Base-by-base conservation (phyloP, 2,113 vertebrate species). In the Eulacestoma nigropectus region DNA sequence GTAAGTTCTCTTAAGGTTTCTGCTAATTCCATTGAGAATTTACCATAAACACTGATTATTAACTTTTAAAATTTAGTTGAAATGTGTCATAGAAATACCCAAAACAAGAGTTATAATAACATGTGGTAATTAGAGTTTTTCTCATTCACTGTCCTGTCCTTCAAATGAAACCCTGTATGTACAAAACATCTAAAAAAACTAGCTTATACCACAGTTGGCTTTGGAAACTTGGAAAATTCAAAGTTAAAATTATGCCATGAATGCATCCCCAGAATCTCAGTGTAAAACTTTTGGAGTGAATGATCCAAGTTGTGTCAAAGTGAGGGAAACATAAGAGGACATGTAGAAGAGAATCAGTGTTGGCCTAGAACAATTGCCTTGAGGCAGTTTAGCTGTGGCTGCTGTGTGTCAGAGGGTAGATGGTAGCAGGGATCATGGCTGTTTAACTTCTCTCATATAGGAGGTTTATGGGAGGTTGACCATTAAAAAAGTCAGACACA, bases 361-460 rank as follows among this genome's bases (percentile, higher is more conserved):
- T 70, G 52, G 57, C 32, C n/a, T 53, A 13, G n/a, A 18, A 16
- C 27, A 65, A 2, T 17, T 79, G 59, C 55, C 27, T 49, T 42
- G 5, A 21, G 41, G 59, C 50, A 44, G 29, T 84, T 76, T 68
- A 57, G 41, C 46, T 47, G 64, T 53, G 35, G 13, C 21, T 32
- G 13, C 37, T 65, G 11, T 6, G 29, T 70, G 19, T 67, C 47
- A 26, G 77, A 49, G 33, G 12, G 44, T 35, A 50, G 74, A 17
- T 29, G 15, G 20, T 18, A 46, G 25, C 10, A 35, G 46, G 30
- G 22, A 19, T 32, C 0, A 0, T 46, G 49, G 12, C 33, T 77
- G 23, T n/a, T 60, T 50, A 33, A 22, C 23, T 50, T 52, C 32
- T 69, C 16, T 49, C 39, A 2, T 30, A 0, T 3, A 29, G 68